Evolutionary conservation across 2,113 vertebrate species (phyloP).

Genomic region (Tinamus guttatus): DNA sequence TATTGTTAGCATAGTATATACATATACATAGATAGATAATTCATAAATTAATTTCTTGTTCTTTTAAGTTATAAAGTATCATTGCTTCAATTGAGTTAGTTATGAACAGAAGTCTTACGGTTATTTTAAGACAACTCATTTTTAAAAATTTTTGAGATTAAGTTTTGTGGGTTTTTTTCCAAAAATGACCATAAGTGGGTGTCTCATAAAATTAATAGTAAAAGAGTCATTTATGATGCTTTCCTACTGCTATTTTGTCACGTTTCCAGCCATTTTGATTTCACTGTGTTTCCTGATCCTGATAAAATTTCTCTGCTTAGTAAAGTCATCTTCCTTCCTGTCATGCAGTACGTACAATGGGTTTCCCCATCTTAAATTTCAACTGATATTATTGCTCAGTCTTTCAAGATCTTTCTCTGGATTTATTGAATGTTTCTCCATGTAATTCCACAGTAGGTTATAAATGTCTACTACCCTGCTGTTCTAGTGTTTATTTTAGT

Average conservation of each 20-base stretch:
- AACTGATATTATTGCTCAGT: not conserved
- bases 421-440: not conserved
- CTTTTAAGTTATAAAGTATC: not conserved
- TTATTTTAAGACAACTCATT: not conserved
- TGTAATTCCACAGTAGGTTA: not conserved
- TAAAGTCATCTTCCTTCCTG: not conserved
- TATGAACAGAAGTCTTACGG: not conserved
- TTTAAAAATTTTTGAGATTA: not conserved
- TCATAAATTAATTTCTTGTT: not conserved
- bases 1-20: not conserved
- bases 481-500: not conserved
- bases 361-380: not conserved
- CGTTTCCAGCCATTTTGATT: not conserved
- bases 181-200: not conserved
- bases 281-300: not conserved
- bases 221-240: not conserved
- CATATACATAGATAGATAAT: not conserved
- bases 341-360: not conserved
- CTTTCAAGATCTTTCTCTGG: not conserved
- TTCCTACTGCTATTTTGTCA: not conserved
- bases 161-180: not conserved
- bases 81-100: not conserved
- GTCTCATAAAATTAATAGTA: not conserved
- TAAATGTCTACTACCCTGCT: not conserved
- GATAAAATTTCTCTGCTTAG: not conserved